These are phyloP conservation scores for Macropus fuliginosus DNA, from an alignment of 2,797 vertebrate species.

Conservation along the genomic window DNA sequence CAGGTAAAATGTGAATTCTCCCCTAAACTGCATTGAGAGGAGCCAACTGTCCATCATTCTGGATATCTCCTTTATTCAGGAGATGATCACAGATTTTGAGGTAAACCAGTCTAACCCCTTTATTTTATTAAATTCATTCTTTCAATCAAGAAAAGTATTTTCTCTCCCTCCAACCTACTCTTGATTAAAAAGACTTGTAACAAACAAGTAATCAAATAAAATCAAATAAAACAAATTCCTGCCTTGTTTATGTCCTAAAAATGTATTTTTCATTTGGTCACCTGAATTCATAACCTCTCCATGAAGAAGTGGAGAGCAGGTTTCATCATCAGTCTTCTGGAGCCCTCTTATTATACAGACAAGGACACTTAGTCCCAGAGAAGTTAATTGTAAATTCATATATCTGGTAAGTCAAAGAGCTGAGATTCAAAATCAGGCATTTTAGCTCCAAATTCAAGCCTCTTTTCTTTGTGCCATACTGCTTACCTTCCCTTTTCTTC, in stretches of 20 bases:
- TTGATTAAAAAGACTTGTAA: neutral
- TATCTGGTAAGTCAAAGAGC: neutral
- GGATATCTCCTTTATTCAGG: no score
- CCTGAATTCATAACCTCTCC: neutral
- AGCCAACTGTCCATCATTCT: neutral
- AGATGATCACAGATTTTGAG: neutral
- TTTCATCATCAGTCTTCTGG: neutral
- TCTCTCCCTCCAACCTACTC: neutral
- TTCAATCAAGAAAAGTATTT: neutral
- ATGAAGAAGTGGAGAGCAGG: neutral
- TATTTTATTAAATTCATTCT: neutral
- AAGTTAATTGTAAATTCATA: neutral
- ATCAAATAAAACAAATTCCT: neutral
- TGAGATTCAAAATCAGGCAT: neutral
- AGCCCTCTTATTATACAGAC: neutral
- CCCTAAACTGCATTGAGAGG: neutral
- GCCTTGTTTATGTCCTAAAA: neutral
- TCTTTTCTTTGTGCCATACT: neutral
- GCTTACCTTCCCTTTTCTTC: neutral
- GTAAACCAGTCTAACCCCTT: neutral
- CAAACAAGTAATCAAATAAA: neutral
- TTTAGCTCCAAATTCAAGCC: neutral
- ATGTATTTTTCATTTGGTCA: neutral
- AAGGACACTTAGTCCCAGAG: neutral
- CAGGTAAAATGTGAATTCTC: neutral